Evolutionary conservation across 2,113 vertebrate genomes (phyloP).

Genomic region (Saccopteryx bilineata): DNA sequence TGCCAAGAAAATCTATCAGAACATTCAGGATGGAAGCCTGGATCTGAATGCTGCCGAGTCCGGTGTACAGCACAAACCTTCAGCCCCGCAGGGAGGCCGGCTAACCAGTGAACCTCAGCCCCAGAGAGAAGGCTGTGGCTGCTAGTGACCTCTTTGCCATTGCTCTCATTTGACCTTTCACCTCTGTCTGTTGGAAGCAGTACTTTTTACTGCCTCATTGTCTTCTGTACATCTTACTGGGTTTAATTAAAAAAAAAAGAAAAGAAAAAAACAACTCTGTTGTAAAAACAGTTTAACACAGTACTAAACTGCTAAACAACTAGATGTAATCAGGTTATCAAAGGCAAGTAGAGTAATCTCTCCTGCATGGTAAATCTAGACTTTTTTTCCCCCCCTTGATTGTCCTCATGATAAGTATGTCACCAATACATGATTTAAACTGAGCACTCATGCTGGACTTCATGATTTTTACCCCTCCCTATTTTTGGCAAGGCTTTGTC

Average conservation of each 20-base stretch:
- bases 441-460: constrained; percentile 90
- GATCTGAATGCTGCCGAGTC: constrained; percentile 98
- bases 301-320: constrained; percentile 93
- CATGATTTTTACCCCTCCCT: constrained; percentile 85
- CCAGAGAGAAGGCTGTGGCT: constrained; percentile 97
- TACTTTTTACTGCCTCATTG: constrained; percentile 87
- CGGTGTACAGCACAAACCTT: constrained; percentile 98
- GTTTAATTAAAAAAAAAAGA: constrained; percentile 88
- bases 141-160: constrained; percentile 92
- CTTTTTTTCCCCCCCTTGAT: constrained; percentile 85
- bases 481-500: constrained; percentile 87
- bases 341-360: constrained; percentile 93
- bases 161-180: constrained; percentile 88
- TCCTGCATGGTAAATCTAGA: constrained; percentile 93
- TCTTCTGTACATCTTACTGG: constrained; percentile 92
- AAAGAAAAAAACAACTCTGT: constrained; percentile 84
- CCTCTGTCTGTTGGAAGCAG: constrained; percentile 89
- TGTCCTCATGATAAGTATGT: constrained; percentile 90
- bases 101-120: constrained; percentile 96
- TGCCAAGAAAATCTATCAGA: constrained; percentile 99
- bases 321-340: constrained; percentile 94
- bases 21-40: constrained; percentile 98
- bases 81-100: constrained; percentile 95
- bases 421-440: constrained; percentile 88
- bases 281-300: constrained; percentile 92